A percentile compares a stretch with the other conserved stretches of the same genome.
phyloP scores from a whole-genome alignment of 2,888 invertebrate species.

The Trachelus stipa region DNA sequence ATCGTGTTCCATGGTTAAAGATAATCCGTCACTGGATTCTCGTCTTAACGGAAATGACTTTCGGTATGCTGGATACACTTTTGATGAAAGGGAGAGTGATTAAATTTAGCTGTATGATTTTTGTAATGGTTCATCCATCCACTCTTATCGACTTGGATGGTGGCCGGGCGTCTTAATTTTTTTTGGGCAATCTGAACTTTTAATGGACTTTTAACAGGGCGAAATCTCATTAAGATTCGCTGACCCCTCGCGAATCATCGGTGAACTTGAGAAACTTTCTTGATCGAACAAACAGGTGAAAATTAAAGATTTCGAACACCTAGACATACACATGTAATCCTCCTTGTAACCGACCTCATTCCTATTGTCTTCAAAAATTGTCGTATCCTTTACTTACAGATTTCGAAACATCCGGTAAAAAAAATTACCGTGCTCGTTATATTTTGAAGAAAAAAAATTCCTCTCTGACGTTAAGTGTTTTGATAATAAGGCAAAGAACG shows the following conservation, averaged over 20 bases:
- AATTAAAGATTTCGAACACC: not conserved
- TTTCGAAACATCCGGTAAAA: conserved; percentile 15
- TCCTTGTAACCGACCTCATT: not conserved
- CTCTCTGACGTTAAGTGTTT: conserved; percentile 33
- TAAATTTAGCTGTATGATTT: not conserved
- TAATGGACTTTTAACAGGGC: conserved; percentile 40
- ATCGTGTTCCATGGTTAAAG: not conserved
- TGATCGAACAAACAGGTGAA: not conserved
- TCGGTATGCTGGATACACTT: not conserved
- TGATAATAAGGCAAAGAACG: conserved; percentile 40
- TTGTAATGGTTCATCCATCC: not conserved
- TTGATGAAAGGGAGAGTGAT: not conserved
- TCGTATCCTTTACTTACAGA: not conserved
- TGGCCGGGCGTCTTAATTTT: not conserved
- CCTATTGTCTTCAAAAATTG: not conserved
- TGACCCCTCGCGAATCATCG: not conserved
- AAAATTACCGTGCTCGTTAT: conserved; percentile 14
- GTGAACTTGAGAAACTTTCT: not conserved
- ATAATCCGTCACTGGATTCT: not conserved
- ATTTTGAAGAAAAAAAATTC: not conserved
- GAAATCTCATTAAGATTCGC: conserved; percentile 45
- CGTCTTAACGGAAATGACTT: not conserved
- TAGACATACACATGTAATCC: not conserved
- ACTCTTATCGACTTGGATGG: not conserved
- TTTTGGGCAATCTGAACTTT: conserved; percentile 30